Conservation (phyloP, 2,797 vertebrate species). For the Centropyge bicolor region DNA sequence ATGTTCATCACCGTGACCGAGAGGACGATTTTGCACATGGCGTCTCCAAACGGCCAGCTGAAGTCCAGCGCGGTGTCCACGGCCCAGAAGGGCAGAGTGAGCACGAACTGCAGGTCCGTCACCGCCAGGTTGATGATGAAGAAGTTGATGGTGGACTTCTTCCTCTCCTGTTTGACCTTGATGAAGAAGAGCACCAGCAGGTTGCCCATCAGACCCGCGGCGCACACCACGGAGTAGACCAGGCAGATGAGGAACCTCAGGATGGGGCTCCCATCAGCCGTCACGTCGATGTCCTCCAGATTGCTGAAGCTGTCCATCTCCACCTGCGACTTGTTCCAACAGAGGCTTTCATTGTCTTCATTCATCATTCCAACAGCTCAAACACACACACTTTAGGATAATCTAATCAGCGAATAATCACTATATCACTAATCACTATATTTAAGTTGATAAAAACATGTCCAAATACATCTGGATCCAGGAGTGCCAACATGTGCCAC, state of each 20-base stretch:
- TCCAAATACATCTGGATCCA: background rate
- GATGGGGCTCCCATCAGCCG: constrained; percentile 76
- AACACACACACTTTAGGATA: background rate
- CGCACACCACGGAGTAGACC: constrained; percentile 82
- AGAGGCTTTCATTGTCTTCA: constrained; percentile 58
- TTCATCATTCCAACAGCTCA: constrained; percentile 48
- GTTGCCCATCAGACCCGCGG: constrained; percentile 82
- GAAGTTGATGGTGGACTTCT: constrained; percentile 81
- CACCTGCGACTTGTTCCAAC: constrained; percentile 63
- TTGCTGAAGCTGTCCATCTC: constrained; percentile 62
- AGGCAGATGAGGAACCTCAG: constrained; percentile 78
- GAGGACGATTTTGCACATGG: constrained; percentile 88
- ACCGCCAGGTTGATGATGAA: constrained; percentile 86
- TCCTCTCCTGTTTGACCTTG: constrained; percentile 76
- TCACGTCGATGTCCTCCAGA: constrained; percentile 82
- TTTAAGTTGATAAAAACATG: background rate
- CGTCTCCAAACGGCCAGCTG: constrained; percentile 90
- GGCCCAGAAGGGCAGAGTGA: constrained; percentile 89
- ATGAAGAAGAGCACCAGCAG: constrained; percentile 85
- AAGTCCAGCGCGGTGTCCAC: constrained; percentile 88
- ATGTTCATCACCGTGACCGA: constrained; percentile 90
- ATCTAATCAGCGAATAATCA: background rate
- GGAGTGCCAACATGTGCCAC: constrained; percentile 5
- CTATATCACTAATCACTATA: too few relatives aligned
- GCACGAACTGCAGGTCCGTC: constrained; percentile 88